Evolutionary conservation across 2,797 vertebrate species (phyloP).

Genomic region (Scleropages formosus): DNA sequence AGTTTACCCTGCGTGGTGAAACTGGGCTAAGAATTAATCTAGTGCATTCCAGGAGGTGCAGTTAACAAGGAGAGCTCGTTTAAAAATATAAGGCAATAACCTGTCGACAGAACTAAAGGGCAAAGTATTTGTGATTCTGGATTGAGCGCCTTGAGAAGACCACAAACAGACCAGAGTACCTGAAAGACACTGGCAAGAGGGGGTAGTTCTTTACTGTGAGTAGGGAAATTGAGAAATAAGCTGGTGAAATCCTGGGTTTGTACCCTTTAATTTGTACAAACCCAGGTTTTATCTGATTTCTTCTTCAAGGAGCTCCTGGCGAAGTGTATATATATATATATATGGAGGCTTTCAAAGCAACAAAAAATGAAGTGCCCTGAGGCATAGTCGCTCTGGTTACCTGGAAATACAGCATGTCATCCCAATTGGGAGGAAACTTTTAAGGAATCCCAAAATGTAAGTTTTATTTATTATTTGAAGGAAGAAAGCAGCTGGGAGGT

Average conservation of each 20-base stretch:
- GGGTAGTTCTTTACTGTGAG: too few relatives aligned
- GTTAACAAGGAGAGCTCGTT: not conserved
- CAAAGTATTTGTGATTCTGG: too few relatives aligned
- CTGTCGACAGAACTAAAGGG: too few relatives aligned
- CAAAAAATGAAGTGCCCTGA: slow-evolving; percentile 11
- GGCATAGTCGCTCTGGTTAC: not conserved
- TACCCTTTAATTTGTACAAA: too few relatives aligned
- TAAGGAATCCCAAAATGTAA: not conserved
- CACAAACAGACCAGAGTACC: too few relatives aligned
- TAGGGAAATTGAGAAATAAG: too few relatives aligned
- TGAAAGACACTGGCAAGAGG: too few relatives aligned
- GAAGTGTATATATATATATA: not conserved
- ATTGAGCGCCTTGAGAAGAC: too few relatives aligned
- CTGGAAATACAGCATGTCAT: slow-evolving; percentile 9
- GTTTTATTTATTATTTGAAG: slow-evolving; percentile 14
- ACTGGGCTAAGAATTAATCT: not conserved
- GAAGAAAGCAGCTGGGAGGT: not conserved
- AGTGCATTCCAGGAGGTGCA: not conserved
- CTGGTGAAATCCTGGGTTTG: too few relatives aligned
- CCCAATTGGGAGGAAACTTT: not conserved
- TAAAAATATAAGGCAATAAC: too few relatives aligned
- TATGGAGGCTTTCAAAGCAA: not conserved
- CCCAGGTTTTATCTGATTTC: slow-evolving; percentile 8
- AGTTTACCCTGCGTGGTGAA: slow-evolving; percentile 6
- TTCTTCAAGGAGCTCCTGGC: not conserved